Percentiles rank a stretch among this genome's conserved stretches.
These are phyloP conservation scores for Rhinopomastus cyanomelas DNA, from an alignment of 2,113 vertebrate species.

Conservation along the genomic window DNA sequence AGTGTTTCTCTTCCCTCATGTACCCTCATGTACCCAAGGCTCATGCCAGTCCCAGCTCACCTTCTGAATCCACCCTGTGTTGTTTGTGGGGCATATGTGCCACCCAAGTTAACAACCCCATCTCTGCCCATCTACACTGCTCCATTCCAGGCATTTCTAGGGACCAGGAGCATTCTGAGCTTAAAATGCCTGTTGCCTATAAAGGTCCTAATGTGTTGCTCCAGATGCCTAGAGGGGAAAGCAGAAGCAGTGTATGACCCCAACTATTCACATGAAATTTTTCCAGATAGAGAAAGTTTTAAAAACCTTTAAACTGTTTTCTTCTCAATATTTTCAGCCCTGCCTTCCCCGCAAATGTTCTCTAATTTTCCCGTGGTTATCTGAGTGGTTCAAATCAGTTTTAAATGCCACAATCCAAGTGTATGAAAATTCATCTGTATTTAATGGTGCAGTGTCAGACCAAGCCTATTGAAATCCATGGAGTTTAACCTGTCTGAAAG, in stretches of 20 bases:
- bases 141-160: not conserved
- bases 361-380: not conserved
- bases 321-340: not conserved
- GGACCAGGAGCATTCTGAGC: not conserved
- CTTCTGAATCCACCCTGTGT: not conserved
- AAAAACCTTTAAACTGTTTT: not conserved
- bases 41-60: not conserved
- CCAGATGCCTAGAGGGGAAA: not conserved
- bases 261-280: not conserved
- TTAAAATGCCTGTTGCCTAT: not conserved
- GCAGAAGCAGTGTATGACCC: not conserved
- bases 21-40: not conserved
- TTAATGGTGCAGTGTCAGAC: not conserved
- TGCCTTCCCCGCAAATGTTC: not conserved
- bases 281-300: not conserved
- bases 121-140: not conserved
- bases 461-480: not conserved
- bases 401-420: not conserved
- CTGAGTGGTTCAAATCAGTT: not conserved
- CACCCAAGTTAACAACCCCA: not conserved
- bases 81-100: rapidly evolving
- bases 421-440: not conserved
- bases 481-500: not conserved
- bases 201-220: not conserved
- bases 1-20: not conserved